Conservation (phyloP, 1,140 invertebrate species). For the Pogonomyrmex californicus region DNA sequence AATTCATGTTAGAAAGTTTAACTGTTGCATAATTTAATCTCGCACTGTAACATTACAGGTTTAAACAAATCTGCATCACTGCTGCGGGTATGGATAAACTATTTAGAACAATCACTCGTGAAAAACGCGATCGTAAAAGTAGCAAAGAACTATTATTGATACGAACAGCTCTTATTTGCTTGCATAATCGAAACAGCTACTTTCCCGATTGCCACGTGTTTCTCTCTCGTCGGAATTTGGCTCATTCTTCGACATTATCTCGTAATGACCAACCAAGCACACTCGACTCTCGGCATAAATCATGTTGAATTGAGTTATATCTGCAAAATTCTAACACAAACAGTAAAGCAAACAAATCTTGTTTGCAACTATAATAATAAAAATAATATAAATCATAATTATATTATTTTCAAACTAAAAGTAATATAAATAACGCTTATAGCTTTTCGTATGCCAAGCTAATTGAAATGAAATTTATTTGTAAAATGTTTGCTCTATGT, state of each 20-base stretch:
- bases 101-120: neutral
- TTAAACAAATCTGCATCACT: neutral
- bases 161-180: slow-evolving; percentile 9
- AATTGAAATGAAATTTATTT: neutral
- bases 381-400: neutral
- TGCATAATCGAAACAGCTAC: slow-evolving; percentile 21
- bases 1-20: slow-evolving; percentile 6
- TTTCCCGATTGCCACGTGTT: slow-evolving; percentile 4
- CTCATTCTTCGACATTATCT: slow-evolving; percentile 13
- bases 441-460: neutral
- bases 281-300: slow-evolving; percentile 19
- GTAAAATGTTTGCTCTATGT: neutral
- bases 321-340: neutral
- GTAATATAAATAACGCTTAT: neutral
- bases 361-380: slow-evolving; percentile 6
- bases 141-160: slow-evolving; percentile 8
- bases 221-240: slow-evolving; percentile 22
- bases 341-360: neutral
- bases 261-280: slow-evolving; percentile 3
- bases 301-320: neutral
- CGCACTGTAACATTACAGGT: neutral
- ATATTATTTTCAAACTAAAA: neutral
- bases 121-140: slow-evolving; percentile 21
- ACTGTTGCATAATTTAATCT: neutral
- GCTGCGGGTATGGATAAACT: neutral